These are phyloP conservation scores for Trichonephila clavata DNA, from an alignment of 1,140 invertebrate species.

Conservation along the genomic window DNA sequence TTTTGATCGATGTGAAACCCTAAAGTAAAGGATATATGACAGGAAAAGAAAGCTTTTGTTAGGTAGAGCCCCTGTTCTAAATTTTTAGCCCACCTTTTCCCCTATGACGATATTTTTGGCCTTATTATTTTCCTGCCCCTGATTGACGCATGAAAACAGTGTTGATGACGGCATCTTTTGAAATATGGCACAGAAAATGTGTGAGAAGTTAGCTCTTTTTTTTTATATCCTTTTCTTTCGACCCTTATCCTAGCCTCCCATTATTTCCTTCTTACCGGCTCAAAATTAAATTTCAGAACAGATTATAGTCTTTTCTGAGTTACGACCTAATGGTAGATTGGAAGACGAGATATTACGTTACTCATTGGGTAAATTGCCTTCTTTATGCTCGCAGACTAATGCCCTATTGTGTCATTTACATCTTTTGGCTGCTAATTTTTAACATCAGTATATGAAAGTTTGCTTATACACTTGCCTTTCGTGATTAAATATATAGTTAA, in stretches of 20 bases:
- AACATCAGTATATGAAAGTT: too few species aligned
- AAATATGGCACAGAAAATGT: background rate
- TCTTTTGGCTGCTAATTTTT: background rate
- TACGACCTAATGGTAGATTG: background rate
- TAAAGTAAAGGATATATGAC: constrained; percentile 59
- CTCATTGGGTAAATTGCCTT: background rate
- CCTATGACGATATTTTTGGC: constrained; percentile 21
- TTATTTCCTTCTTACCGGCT: constrained; percentile 31
- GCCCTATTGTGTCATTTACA: background rate
- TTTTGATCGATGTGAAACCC: constrained; percentile 63
- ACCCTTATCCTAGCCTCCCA: background rate
- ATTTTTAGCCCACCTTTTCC: constrained; percentile 33
- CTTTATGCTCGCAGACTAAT: background rate
- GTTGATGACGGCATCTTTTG: constrained; percentile 35
- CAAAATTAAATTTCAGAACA: constrained; percentile 59
- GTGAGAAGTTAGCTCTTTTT: constrained; percentile 26
- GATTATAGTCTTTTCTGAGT: constrained; percentile 33
- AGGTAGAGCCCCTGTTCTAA: constrained; percentile 1
- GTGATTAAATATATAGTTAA: too few species aligned
- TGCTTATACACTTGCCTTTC: too few species aligned
- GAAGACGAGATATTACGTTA: background rate
- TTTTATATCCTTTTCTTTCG: background rate
- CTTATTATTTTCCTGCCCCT: constrained; percentile 42
- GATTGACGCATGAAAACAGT: constrained; percentile 61
- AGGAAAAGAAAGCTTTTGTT: constrained; percentile 58